These are phyloP conservation scores for Abramis brama DNA, from an alignment of 2,113 vertebrate species.

Conservation along the genomic window DNA sequence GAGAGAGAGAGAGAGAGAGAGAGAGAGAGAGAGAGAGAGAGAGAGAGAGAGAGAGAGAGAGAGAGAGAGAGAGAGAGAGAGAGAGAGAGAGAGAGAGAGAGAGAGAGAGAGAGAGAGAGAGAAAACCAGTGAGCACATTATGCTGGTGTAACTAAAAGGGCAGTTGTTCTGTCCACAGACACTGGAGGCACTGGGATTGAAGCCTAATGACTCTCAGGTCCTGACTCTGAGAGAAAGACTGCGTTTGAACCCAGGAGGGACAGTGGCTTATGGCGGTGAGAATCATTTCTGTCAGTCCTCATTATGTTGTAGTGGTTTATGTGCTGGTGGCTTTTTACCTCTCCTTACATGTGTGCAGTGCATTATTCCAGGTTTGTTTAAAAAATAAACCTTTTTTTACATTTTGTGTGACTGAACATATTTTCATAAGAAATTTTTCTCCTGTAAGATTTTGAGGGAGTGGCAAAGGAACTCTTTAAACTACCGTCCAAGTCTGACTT, in stretches of 20 bases:
- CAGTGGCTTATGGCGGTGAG: slow-evolving; percentile 86
- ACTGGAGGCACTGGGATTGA: slow-evolving; percentile 85
- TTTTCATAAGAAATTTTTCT: neutral
- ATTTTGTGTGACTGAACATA: neutral
- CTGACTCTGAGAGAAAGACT: slow-evolving; percentile 82
- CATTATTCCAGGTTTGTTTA: neutral
- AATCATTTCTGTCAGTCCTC: slow-evolving; percentile 9
- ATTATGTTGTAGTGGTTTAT: neutral
- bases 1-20: slow-evolving; percentile 23
- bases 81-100: slow-evolving; percentile 17
- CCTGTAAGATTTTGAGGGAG: slow-evolving; percentile 80
- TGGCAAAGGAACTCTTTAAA: slow-evolving; percentile 79
- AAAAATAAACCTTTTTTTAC: neutral
- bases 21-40: slow-evolving; percentile 18
- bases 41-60: slow-evolving; percentile 14
- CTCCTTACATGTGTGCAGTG: neutral
- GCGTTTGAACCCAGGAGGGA: slow-evolving; percentile 77
- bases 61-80: slow-evolving; percentile 13
- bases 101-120: slow-evolving; percentile 14
- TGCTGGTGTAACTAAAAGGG: neutral
- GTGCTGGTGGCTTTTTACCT: neutral
- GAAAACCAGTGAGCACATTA: slow-evolving; percentile 17
- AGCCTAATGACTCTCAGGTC: slow-evolving; percentile 81
- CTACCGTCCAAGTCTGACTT: slow-evolving; percentile 66
- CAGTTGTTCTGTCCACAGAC: slow-evolving; percentile 73